Base-by-base conservation (phyloP, 2,888 invertebrate species). In the Brachyptera risi region DNA sequence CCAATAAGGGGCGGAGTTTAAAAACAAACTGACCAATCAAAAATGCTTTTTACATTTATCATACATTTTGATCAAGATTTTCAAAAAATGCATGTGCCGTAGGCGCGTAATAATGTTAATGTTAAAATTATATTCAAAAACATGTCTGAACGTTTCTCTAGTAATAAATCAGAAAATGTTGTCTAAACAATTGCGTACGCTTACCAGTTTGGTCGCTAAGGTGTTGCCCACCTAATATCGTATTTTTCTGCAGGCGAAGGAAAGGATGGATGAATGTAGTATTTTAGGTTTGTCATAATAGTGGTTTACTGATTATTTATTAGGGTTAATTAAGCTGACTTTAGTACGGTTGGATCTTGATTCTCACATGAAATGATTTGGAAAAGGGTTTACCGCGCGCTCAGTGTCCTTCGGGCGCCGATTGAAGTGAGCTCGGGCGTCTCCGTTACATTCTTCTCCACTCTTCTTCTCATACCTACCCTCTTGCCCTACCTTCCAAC, bases 1-100 rank as follows among this genome's bases (percentile, higher is more conserved):
- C 54, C 35, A 54, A 54, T 54, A 54, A 54, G 54, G 54, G 54
- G 54, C 54, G 54, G 54, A 54, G 54, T 35, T 44, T 17, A 19
- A 37, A 35, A 54, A 54, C 50, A 31, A 21, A 19, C 35, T 31
- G 54, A 54, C 54, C 54, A 54, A 54, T 54, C 50, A 35, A 9
- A 54, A 54, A 54, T 54, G 7, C 35, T 54, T 54, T 35, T 54
- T 54, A 21, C 23, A 37, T 54, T 37, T 54, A 54, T 54, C 54
- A 23, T 35, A 54, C 19, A 5, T 31, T 35, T 21, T 54, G 54
- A 54, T 54, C 54, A 54, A 51, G 35, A 54, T 54, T 54, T 54
- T 54, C 21, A 15, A 37, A 37, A 54, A 54, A 54, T 21, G 35
- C 54, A 54, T 19, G 37, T 37, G 35, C 54, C 37, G 35, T 21